phyloP scores from a whole-genome alignment of 2,888 invertebrate genomes.

The Meganola albula region DNA sequence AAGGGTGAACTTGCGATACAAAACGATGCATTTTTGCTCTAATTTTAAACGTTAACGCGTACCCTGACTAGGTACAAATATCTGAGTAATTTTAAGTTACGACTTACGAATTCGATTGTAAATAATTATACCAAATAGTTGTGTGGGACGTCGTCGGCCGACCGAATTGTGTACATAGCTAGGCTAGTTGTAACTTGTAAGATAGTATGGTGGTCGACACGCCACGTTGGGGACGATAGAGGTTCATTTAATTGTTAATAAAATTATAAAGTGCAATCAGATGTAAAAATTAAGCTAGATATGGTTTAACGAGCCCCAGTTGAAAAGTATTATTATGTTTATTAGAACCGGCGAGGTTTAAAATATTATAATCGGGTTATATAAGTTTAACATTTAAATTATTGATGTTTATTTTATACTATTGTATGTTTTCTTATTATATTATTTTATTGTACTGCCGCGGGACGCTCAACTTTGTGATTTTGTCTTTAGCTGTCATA shows the following conservation, averaged over 20 bases:
- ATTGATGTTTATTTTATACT: constrained; percentile 71
- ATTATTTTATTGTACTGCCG: constrained; percentile 54
- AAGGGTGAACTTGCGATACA: constrained; percentile 63
- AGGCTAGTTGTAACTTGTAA: constrained; percentile 51
- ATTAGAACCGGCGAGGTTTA: constrained; percentile 72
- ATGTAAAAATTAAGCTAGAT: constrained; percentile 71
- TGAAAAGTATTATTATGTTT: constrained; percentile 78
- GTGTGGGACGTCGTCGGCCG: constrained; percentile 50
- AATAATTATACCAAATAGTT: constrained; percentile 76
- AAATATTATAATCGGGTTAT: constrained; percentile 75
- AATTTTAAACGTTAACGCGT: constrained; percentile 56
- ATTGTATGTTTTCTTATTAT: constrained; percentile 63
- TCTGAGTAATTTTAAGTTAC: constrained; percentile 65
- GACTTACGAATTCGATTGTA: constrained; percentile 64
- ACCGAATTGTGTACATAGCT: constrained; percentile 59
- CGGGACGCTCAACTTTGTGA: constrained; percentile 61
- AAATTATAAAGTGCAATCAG: constrained; percentile 71
- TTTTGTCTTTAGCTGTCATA: constrained; percentile 34
- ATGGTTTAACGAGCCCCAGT: constrained; percentile 65
- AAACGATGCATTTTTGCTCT: constrained; percentile 74
- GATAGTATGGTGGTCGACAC: constrained; percentile 51
- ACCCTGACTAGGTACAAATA: constrained; percentile 67
- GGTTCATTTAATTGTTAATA: constrained; percentile 65
- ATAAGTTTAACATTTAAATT: constrained; percentile 72
- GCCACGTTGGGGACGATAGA: constrained; percentile 38